Conservation (phyloP, 1,140 invertebrate genomes). For the Drosophila rufa region DNA sequence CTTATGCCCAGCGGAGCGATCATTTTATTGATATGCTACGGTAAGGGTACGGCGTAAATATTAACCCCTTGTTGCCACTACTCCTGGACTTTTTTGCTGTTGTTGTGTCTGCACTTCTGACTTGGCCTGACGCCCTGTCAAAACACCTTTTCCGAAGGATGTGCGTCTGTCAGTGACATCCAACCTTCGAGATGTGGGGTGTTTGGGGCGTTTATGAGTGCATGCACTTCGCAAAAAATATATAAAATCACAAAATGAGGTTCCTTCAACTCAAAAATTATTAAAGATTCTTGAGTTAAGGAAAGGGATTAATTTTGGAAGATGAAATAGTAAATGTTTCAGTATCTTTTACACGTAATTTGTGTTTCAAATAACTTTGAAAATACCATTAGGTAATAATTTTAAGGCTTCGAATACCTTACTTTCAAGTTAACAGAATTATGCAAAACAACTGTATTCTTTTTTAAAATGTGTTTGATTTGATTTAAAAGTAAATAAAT, state of each 20-base stretch:
- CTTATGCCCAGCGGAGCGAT: constrained; percentile 73
- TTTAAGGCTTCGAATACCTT: no score
- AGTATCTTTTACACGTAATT: no score
- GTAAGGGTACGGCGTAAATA: constrained; percentile 39
- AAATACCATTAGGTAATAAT: no score
- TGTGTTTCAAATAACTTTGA: no score
- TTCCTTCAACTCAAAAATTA: no score
- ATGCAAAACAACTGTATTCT: no score
- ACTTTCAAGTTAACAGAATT: no score
- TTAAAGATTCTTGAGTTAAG: no score
- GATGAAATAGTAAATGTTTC: no score
- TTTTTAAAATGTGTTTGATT: no score
- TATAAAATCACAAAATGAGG: neutral
- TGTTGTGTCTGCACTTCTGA: constrained; percentile 51
- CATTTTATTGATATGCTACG: constrained; percentile 73
- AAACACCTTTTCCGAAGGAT: constrained; percentile 69
- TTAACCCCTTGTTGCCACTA: constrained; percentile 59
- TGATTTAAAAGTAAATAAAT: no score
- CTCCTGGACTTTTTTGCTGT: constrained; percentile 13
- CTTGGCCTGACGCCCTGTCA: constrained; percentile 57
- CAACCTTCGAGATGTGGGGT: constrained; percentile 31
- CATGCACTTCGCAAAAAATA: constrained; percentile 18
- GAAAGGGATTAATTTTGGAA: no score
- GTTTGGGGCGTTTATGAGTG: constrained; percentile 31
- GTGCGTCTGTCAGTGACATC: constrained; percentile 55